Evolutionary conservation across 2,113 vertebrate species (phyloP), one percentile per base, ranked within the genome.

Genomic region (Gopherus evgoodei): DNA sequence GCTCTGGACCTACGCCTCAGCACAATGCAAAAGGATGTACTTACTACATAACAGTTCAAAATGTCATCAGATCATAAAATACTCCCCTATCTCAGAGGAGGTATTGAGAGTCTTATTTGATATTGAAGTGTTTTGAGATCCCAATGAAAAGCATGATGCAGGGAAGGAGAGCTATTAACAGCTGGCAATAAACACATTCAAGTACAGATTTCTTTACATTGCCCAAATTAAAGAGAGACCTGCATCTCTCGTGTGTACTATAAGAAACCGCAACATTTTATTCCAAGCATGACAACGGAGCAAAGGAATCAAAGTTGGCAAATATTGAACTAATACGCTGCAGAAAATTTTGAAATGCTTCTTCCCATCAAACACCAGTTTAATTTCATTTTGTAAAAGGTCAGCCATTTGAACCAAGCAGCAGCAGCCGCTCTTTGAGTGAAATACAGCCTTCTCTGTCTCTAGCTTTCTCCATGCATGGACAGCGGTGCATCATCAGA

Each of bases 241-340:
- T 6, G 5, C 0, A 0, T 19, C n/a, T 3, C 38, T 4, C 2
- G 1, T 16, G 6, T 1, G 3, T 24, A 31, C n/a, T 14, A 9
- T 5, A 22, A 49, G 25, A 2, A 31, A 24, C 25, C 29, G 54
- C 2, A 22, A 82, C 8, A 16, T 53, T 38, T 25, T n/a, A 24
- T 38, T 42, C 49, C 57, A n/a, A 59, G n/a, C 21, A 17, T 6
- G 21, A 11, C 25, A 31, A 24, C 6, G 19, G 11, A 81, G 42
- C 59, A 42, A 42, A 81, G 59, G 19, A 85, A 81, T 27, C 38
- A 47, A 24, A 81, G 42, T 29, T 49, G 50, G 35, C 31, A 81
- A 53, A 69, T 38, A 42, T 4, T 53, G 62, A 57, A 75, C 50
- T 4, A 29, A 76, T 19, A 42, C 16, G n/a, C n/a, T 24, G 29